Percentiles rank a stretch among this genome's conserved stretches.
These are phyloP conservation scores for Uloborus plumipes DNA, from an alignment of 2,888 invertebrate species.

Conservation along the genomic window DNA sequence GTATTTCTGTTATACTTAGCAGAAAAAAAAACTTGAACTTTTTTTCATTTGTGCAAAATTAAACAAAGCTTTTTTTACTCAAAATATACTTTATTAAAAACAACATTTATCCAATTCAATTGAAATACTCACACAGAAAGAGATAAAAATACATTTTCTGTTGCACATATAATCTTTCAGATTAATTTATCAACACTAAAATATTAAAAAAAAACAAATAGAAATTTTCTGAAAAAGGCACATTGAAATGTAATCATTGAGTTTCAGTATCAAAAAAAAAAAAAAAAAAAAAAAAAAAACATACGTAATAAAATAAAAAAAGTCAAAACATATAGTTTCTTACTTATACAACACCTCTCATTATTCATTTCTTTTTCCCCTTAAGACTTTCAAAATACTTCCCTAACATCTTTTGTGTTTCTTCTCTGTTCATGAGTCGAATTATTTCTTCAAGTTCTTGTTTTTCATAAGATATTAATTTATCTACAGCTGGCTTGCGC, in stretches of 20 bases:
- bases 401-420: constrained; percentile 24
- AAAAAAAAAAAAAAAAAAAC: neutral
- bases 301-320: neutral
- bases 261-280: neutral
- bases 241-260: neutral
- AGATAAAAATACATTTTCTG: too few relatives aligned
- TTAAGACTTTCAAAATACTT: constrained; percentile 45
- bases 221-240: too few relatives aligned
- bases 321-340: neutral
- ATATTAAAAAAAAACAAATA: too few relatives aligned
- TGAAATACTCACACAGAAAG: too few relatives aligned
- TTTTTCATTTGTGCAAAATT: too few relatives aligned
- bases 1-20: too few relatives aligned
- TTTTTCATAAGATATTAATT: constrained; percentile 49
- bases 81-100: too few relatives aligned
- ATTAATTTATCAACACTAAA: too few relatives aligned
- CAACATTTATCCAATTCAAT: too few relatives aligned
- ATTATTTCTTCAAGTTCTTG: constrained; percentile 46
- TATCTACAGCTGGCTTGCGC: constrained; percentile 35
- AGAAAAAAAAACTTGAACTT: too few relatives aligned
- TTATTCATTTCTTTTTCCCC: constrained; percentile 25
- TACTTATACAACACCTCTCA: neutral
- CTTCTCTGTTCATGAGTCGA: constrained; percentile 16
- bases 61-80: too few relatives aligned
- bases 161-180: too few relatives aligned